Percentiles rank a stretch among this genome's conserved stretches.
phyloP scores from a whole-genome alignment of 2,888 invertebrate species.

The Chironomus riparius region DNA sequence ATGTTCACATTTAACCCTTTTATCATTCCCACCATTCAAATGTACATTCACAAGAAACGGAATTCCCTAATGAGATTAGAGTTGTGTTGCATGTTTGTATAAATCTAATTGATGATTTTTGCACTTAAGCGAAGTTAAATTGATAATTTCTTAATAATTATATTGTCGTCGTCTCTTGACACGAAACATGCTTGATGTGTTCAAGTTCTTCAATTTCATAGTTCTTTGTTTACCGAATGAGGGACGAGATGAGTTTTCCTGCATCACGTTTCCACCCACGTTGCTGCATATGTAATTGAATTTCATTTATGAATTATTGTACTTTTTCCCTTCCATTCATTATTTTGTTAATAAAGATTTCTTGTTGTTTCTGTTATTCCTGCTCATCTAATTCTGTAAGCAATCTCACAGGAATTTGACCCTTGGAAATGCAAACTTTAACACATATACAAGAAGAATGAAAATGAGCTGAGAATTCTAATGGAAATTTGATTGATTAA shows the following conservation, averaged over 20 bases:
- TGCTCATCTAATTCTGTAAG: neutral
- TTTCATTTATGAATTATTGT: neutral
- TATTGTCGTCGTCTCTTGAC: neutral
- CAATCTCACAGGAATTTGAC: neutral
- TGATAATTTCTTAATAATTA: neutral
- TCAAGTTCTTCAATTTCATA: conserved; percentile 10
- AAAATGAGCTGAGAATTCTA: neutral
- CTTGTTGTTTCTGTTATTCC: no score
- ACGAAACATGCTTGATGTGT: conserved; percentile 2
- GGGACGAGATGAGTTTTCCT: neutral
- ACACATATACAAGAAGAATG: neutral
- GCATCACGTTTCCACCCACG: no score
- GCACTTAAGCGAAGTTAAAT: conserved; percentile 14
- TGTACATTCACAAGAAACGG: no score
- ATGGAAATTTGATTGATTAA: conserved; percentile 46
- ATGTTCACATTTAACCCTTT: neutral
- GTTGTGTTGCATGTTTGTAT: conserved; percentile 5
- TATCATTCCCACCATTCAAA: neutral
- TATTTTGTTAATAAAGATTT: no score
- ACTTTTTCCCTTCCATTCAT: neutral
- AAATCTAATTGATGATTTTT: conserved; percentile 19
- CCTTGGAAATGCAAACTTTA: neutral
- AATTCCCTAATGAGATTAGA: neutral
- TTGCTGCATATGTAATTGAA: neutral
- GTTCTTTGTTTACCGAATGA: neutral